Conservation (phyloP, 2,888 invertebrate species). For the Xylota segnis region DNA sequence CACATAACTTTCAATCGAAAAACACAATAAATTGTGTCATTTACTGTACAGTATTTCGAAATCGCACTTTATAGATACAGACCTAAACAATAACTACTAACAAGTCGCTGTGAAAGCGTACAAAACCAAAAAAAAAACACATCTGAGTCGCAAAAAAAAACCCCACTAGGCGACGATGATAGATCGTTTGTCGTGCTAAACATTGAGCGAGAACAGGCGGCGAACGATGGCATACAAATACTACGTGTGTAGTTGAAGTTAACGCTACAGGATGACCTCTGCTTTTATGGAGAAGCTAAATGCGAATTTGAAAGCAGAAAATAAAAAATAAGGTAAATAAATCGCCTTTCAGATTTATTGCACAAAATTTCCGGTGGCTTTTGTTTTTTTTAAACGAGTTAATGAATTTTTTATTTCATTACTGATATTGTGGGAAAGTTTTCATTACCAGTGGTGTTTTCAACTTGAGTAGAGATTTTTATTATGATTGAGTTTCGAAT, state of each 20-base stretch:
- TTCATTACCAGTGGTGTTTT: constrained; percentile 1
- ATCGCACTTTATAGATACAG: constrained; percentile 12
- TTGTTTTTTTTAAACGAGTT: constrained; percentile 7
- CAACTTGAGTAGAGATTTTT: not conserved
- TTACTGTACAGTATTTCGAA: constrained; percentile 9
- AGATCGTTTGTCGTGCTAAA: constrained; percentile 33
- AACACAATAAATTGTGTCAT: constrained; percentile 20
- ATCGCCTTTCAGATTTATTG: constrained; percentile 50
- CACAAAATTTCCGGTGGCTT: constrained; percentile 34
- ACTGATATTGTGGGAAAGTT: constrained; percentile 28
- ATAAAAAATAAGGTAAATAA: constrained; percentile 13
- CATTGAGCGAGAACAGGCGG: constrained; percentile 45
- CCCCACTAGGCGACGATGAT: constrained; percentile 36
- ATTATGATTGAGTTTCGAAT: not conserved
- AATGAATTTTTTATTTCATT: constrained; percentile 11
- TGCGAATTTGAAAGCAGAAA: constrained; percentile 15
- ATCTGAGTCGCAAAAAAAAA: constrained; percentile 14
- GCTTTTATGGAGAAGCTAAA: constrained; percentile 6
- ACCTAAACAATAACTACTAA: constrained; percentile 15
- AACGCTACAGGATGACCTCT: constrained; percentile 59
- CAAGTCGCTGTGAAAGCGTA: constrained; percentile 9
- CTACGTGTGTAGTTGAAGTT: constrained; percentile 16
- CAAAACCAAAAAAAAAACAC: not conserved
- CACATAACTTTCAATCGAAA: constrained; percentile 18
- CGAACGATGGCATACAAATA: not conserved